Evolutionary conservation across 2,113 vertebrate genomes (phyloP).

Genomic region (Lontra canadensis): DNA sequence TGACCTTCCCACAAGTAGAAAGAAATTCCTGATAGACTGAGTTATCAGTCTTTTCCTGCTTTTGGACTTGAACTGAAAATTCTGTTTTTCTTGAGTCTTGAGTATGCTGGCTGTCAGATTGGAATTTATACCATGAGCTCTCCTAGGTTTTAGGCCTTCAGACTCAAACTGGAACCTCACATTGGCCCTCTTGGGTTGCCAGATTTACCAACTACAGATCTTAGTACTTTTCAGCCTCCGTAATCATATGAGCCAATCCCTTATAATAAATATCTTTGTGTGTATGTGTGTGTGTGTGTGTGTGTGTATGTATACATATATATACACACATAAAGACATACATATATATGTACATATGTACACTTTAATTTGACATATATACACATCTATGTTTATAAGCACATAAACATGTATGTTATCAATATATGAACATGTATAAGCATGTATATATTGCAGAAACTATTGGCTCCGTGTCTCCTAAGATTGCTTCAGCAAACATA

Average conservation of each 20-base stretch:
- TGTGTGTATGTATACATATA: background rate
- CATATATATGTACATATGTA: background rate
- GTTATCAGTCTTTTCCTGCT: background rate
- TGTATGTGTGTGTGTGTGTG: too few relatives aligned
- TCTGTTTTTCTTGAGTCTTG: background rate
- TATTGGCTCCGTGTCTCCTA: background rate
- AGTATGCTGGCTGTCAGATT: background rate
- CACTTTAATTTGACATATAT: background rate
- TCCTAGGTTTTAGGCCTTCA: background rate
- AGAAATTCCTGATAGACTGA: background rate
- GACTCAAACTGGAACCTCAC: background rate
- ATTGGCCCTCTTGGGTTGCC: background rate
- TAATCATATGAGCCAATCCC: background rate
- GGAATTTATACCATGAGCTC: background rate
- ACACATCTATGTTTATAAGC: background rate
- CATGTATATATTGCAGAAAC: background rate
- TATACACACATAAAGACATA: background rate
- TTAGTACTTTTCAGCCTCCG: background rate
- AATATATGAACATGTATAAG: background rate
- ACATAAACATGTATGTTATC: too few relatives aligned
- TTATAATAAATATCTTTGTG: background rate
- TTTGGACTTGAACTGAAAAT: background rate
- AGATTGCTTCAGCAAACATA: background rate
- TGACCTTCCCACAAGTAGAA: background rate
- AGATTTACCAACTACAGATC: background rate